Conservation (phyloP, 2,888 invertebrate genomes). For the Timema cristinae region DNA sequence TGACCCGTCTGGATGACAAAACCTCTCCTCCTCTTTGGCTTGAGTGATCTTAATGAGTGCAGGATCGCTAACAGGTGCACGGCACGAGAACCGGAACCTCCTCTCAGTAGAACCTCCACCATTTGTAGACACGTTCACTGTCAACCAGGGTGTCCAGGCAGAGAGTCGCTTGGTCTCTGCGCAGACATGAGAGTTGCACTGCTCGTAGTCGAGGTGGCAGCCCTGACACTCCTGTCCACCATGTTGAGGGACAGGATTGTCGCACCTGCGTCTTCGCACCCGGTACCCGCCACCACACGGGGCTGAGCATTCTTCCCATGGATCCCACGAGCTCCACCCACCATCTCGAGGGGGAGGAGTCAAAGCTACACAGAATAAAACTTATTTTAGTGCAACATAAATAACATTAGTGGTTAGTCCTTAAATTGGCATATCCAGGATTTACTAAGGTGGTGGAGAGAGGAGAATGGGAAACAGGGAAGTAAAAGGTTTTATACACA, state of each 20-base stretch:
- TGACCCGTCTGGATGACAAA: slow-evolving; percentile 64
- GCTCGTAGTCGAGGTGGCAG: slow-evolving; percentile 64
- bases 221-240: slow-evolving; percentile 75
- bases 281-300: slow-evolving; percentile 67
- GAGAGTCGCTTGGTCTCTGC: slow-evolving; percentile 66
- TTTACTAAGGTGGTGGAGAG: too few relatives aligned
- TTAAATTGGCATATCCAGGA: too few relatives aligned
- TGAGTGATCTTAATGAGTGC: slow-evolving; percentile 61
- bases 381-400: too few relatives aligned
- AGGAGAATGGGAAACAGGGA: too few relatives aligned
- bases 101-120: slow-evolving; percentile 64
- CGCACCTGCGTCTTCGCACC: slow-evolving; percentile 60
- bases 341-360: slow-evolving; percentile 66
- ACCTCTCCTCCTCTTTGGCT: slow-evolving; percentile 74
- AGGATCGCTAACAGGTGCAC: slow-evolving; percentile 70
- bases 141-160: slow-evolving; percentile 72
- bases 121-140: slow-evolving; percentile 46
- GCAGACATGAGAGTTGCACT: slow-evolving; percentile 70
- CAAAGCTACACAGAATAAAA: slow-evolving; percentile 44
- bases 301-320: slow-evolving; percentile 74
- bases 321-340: slow-evolving; percentile 76
- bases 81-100: slow-evolving; percentile 73
- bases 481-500: too few relatives aligned
- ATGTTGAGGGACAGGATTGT: slow-evolving; percentile 61
- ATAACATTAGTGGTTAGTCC: too few relatives aligned